Conservation (phyloP, 1,140 invertebrate species). For the Cotesia glomerata region DNA sequence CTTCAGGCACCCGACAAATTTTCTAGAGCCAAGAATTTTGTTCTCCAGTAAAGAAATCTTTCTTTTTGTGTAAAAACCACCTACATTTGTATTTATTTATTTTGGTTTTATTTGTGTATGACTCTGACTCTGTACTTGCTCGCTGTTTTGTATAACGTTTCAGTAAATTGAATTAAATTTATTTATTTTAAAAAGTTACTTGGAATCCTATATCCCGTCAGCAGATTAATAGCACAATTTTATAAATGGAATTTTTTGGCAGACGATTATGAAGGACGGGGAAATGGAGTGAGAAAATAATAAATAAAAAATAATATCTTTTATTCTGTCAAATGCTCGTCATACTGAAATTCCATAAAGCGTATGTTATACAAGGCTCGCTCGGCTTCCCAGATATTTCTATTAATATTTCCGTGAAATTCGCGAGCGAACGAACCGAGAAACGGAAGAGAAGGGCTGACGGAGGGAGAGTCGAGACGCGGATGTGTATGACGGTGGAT, state of each 20-base stretch:
- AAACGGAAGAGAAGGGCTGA: neutral
- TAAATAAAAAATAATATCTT: neutral
- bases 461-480: neutral
- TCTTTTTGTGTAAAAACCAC: no score
- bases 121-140: no score
- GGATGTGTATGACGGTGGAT: neutral
- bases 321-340: constrained; percentile 2
- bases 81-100: neutral
- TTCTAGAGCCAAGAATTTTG: no score
- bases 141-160: no score
- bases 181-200: neutral
- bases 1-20: no score
- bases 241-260: neutral
- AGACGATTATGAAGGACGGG: neutral
- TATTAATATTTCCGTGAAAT: constrained; percentile 30
- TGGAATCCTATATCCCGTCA: neutral
- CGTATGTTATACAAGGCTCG: constrained; percentile 11
- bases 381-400: constrained; percentile 27
- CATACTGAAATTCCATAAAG: neutral
- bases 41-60: no score
- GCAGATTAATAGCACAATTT: neutral
- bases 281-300: neutral
- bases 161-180: neutral
- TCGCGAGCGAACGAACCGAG: constrained; percentile 12
- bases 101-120: no score